Percentiles rank a stretch among this genome's conserved stretches.
Conservation (phyloP, 1,140 invertebrate species). For the Himalopsyche phryganea region DNA sequence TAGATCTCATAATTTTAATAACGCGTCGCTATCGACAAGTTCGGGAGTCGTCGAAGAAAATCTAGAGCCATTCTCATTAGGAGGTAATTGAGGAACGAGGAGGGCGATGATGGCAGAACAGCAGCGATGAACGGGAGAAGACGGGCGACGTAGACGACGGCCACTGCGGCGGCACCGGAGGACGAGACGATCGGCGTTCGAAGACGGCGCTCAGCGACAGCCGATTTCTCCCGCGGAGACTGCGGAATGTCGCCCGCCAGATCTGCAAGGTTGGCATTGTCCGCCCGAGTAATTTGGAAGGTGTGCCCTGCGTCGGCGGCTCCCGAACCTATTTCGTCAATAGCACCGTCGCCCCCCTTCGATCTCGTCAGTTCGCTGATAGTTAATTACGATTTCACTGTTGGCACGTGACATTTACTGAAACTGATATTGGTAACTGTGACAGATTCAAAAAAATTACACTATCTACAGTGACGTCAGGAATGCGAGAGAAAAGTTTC, state of each 20-base stretch:
- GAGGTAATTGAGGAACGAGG: not conserved
- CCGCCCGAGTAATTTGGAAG: conserved; percentile 31
- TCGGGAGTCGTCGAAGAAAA: not conserved
- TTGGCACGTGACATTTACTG: too few relatives aligned
- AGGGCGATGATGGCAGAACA: not conserved
- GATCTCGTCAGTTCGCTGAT: too few relatives aligned
- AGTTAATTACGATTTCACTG: too few relatives aligned
- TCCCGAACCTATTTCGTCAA: too few relatives aligned
- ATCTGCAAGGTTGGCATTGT: conserved; percentile 34
- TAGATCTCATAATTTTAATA: too few relatives aligned
- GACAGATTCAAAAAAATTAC: too few relatives aligned
- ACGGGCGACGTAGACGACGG: conserved; percentile 6
- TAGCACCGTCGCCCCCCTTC: too few relatives aligned
- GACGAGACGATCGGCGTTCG: conserved; percentile 6
- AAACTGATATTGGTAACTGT: too few relatives aligned
- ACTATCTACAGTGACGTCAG: not conserved
- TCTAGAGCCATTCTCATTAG: not conserved
- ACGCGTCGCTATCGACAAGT: not conserved
- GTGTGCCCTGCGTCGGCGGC: too few relatives aligned
- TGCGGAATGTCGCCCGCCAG: not conserved
- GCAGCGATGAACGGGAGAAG: not conserved
- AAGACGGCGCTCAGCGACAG: not conserved
- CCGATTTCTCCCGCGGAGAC: conserved; percentile 12
- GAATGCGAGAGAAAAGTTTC: not conserved
- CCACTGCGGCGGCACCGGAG: conserved; percentile 23